Evolutionary conservation across 2,797 vertebrate species (phyloP).

Genomic region (Mareca strepera): DNA sequence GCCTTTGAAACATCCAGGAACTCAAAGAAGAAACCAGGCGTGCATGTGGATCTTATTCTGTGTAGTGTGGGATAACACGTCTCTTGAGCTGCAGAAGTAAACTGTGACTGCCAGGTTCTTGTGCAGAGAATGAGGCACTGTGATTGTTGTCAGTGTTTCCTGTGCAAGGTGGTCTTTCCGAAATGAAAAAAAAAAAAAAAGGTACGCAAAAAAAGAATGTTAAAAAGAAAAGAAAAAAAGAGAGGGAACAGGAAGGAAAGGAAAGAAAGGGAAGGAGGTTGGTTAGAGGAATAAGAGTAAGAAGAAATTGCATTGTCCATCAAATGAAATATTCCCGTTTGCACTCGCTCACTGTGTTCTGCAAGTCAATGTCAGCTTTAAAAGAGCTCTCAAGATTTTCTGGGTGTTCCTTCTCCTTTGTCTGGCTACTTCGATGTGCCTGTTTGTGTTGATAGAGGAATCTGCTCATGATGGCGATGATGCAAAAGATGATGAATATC

Average conservation of each 20-base stretch:
- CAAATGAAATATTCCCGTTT: slow-evolving; percentile 98
- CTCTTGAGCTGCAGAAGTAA: slow-evolving; percentile 37
- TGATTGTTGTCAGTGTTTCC: slow-evolving; percentile 53
- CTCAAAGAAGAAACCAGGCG: slow-evolving; percentile 23
- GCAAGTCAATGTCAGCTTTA: slow-evolving; percentile 88
- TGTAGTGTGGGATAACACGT: slow-evolving; percentile 17
- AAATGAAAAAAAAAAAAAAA: slow-evolving; percentile 11
- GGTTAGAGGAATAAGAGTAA: slow-evolving; percentile 13
- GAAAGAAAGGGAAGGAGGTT: neutral
- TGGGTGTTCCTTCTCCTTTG: slow-evolving; percentile 87
- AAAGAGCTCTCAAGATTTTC: slow-evolving; percentile 84
- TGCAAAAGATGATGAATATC: slow-evolving; percentile 90
- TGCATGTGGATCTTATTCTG: slow-evolving; percentile 22
- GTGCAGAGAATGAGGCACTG: slow-evolving; percentile 59
- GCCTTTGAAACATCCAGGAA: slow-evolving; percentile 56
- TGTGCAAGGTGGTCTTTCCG: slow-evolving; percentile 47
- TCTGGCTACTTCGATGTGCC: slow-evolving; percentile 79
- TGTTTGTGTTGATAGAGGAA: slow-evolving; percentile 92
- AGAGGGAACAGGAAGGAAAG: neutral
- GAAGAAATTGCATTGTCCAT: slow-evolving; percentile 64
- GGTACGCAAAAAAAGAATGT: slow-evolving; percentile 4
- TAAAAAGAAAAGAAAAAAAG: neutral
- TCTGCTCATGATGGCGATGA: slow-evolving; percentile 87
- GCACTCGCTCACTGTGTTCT: slow-evolving; percentile 89
- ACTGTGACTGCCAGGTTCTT: slow-evolving; percentile 6